phyloP scores from a whole-genome alignment of 2,888 invertebrate species.

The Rhamnusium bicolor region DNA sequence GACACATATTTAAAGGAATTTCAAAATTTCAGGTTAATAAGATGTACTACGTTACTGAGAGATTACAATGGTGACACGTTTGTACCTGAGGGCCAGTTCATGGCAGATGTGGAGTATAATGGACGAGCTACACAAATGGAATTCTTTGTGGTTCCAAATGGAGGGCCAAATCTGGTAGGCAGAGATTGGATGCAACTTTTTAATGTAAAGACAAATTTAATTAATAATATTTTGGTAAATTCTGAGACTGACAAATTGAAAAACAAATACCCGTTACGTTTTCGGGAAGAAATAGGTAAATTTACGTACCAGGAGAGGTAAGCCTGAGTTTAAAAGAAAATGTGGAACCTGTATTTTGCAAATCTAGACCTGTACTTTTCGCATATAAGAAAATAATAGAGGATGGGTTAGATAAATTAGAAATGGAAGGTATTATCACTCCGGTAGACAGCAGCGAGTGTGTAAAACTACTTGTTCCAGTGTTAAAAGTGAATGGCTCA shows the following conservation, averaged over 20 bases:
- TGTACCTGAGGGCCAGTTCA: slow-evolving; percentile 7
- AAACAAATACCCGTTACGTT: slow-evolving; percentile 11
- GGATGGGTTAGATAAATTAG: slow-evolving; percentile 33
- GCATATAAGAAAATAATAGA: slow-evolving; percentile 41
- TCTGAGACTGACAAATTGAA: not conserved
- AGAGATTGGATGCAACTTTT: slow-evolving; percentile 23
- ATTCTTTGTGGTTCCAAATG: slow-evolving; percentile 25
- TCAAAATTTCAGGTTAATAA: not conserved
- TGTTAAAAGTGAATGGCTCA: slow-evolving; percentile 49
- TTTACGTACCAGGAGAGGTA: not conserved
- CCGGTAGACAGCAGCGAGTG: slow-evolving; percentile 42
- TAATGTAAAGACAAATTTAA: not conserved
- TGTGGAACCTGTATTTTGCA: not conserved
- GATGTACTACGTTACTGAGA: not conserved
- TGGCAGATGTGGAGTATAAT: slow-evolving; percentile 15
- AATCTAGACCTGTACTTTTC: slow-evolving; percentile 43
- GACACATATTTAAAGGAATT: not conserved
- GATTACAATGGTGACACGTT: not conserved
- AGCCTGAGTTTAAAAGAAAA: not conserved
- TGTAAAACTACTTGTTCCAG: slow-evolving; percentile 54
- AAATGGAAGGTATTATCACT: not conserved
- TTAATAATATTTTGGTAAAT: not conserved
- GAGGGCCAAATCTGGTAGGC: slow-evolving; percentile 19
- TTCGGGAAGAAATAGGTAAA: not conserved
- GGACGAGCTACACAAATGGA: not conserved